Base-by-base conservation (phyloP, 1,140 invertebrate species). In the Euwallacea similis region DNA sequence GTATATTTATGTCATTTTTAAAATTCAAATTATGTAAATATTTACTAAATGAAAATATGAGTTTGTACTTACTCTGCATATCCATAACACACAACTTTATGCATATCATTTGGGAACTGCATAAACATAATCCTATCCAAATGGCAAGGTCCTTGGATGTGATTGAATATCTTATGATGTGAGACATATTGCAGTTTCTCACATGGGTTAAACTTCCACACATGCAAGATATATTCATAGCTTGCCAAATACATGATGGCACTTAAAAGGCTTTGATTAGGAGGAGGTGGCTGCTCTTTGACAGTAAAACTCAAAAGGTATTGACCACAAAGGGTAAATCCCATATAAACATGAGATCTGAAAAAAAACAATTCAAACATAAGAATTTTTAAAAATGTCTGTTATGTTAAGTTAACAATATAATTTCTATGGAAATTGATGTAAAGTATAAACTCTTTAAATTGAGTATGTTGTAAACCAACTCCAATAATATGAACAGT, bases 271-370 rank as follows among this genome's bases (percentile, higher is more conserved):
- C 55, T 77, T 74, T 33, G 69, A 71, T 73, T 47, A 53, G 44
- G 56, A 62, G 69, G 59, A 10, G 55, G 21, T 13, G 54, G 13
- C 9, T 71, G 16, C 43, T 68, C 72, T 10, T 74, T 78, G 67
- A 77, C 76, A 42, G 76, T 92, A 80, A 96, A 97, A 64, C 94
- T 96, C 63, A 98, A 82, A 66, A 97, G 86, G 86, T 93, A 97
- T 81, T 95, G 92, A 7, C 95, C 95, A 84, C 94, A 96, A 77
- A 94, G 90, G 33, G 93, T 95, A 75, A 97, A 91, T 7, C 96
- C 96, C 88, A 98, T 93, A 80, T 96, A 93, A 47, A 97, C 89
- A 83, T 97, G 93, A 71, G 73, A 73, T 69, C 86, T 85, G 73
- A 77, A 83, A 80, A 81, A 46, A 67, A 56, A 10, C 16, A 65